A percentile compares a stretch with the other conserved stretches of the same genome.
Evolutionary conservation across 2,888 invertebrate genomes (phyloP).

Genomic region (Linnaemya tessellans): DNA sequence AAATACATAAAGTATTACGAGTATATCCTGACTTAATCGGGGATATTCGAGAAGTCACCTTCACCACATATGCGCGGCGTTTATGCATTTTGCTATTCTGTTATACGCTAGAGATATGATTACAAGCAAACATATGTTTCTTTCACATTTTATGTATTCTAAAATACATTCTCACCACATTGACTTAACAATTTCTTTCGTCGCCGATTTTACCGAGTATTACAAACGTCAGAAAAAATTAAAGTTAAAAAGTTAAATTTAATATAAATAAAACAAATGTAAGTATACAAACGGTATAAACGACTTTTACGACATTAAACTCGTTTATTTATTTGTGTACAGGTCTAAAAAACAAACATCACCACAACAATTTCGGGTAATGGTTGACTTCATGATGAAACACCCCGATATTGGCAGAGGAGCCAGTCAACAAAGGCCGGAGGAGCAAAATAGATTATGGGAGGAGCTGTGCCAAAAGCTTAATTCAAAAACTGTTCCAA

Average conservation of each 20-base stretch:
- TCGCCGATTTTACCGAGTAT: not conserved
- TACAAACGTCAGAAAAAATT: too few relatives aligned
- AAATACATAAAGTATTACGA: too few relatives aligned
- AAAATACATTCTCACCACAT: not conserved
- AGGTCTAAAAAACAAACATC: too few relatives aligned
- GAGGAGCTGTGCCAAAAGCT: slow-evolving; percentile 6
- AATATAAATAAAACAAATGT: not conserved
- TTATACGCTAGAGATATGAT: not conserved
- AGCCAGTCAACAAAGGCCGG: too few relatives aligned
- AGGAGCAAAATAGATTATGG: slow-evolving; percentile 8
- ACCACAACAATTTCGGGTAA: not conserved
- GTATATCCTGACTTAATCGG: too few relatives aligned
- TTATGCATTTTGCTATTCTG: not conserved
- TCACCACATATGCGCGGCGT: too few relatives aligned
- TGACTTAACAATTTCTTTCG: not conserved
- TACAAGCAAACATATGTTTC: not conserved
- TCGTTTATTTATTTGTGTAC: not conserved
- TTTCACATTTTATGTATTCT: slow-evolving; percentile 4
- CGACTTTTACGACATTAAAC: not conserved
- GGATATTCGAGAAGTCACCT: not conserved
- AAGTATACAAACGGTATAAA: not conserved
- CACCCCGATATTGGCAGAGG: slow-evolving; percentile 1
- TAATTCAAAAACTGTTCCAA: not conserved
- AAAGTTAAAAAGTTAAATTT: too few relatives aligned
- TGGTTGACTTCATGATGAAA: not conserved